Percentiles rank a stretch among this genome's conserved stretches.
phyloP scores from a whole-genome alignment of 2,797 vertebrate species.

The Hoplostethus mediterraneus region DNA sequence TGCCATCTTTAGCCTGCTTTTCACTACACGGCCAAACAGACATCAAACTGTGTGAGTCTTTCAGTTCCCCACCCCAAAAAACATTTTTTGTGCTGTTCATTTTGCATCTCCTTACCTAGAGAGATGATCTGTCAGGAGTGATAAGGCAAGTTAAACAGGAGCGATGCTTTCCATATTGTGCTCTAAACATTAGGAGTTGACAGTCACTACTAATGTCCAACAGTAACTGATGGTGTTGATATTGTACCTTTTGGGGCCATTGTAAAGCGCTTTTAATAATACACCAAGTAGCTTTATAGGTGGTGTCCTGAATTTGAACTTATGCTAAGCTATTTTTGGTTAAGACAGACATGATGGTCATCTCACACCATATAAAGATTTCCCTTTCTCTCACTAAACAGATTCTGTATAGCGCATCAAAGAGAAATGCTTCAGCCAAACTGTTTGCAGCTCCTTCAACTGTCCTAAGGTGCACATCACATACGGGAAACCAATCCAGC shows the following conservation, averaged over 20 bases:
- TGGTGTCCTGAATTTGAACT: no score
- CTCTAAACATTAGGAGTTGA: neutral
- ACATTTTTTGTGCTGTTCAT: neutral
- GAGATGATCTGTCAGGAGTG: neutral
- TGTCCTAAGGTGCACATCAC: no score
- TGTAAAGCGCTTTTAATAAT: no score
- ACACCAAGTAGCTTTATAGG: no score
- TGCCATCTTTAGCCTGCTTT: slow-evolving; percentile 33
- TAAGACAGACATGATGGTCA: no score
- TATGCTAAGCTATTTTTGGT: no score
- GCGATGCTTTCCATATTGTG: neutral
- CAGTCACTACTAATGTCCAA: neutral
- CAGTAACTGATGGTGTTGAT: neutral
- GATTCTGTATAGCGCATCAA: no score
- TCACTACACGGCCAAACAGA: slow-evolving; percentile 1
- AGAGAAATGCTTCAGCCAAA: no score
- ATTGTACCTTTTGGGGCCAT: neutral
- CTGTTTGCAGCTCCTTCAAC: no score
- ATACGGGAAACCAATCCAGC: no score
- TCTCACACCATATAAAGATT: no score
- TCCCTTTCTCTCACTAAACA: no score
- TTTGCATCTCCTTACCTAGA: neutral
- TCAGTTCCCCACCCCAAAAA: neutral
- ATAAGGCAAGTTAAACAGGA: neutral
- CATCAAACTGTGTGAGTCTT: neutral